Base-by-base conservation (phyloP, 2,888 invertebrate genomes). In the Drosophila quinaria region DNA sequence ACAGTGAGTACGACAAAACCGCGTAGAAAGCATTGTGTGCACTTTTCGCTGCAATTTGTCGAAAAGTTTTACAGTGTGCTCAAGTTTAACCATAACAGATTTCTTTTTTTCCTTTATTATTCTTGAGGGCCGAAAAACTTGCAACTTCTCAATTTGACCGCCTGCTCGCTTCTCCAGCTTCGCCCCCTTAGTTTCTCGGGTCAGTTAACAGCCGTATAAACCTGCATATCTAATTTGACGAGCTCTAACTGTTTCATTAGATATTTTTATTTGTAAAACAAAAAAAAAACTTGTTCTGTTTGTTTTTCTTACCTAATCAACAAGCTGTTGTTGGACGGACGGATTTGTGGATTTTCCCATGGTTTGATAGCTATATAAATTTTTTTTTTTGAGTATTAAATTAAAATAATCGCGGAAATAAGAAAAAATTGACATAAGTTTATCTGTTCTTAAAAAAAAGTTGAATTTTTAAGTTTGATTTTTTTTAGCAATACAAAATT, bases 51-150 rank as follows among this genome's bases (percentile, higher is more conserved):
- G 85, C 81, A 84, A 87, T 87, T 84, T 84, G 83, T 84, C 85
- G 88, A 87, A 84, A 84, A 84, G 70, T 78, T 81, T 78, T 81
- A 51, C 58, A 41, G 25, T 49, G 44, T 62, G 60, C 70, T 61
- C 65, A 83, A 84, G 86, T 84, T 84, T 87, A 84, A 87, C 76
- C 82, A 87, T 84, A 87, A 85, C 88, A 84, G 82, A 84, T 85
- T 85, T 85, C 77, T 58, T 74, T 66, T 54, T 35, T 6, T 50
- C 19, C 8, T 13, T 33, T 31, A 10, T 13, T 19, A 41, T 75
- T 70, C 59, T 60, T 37, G 62, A 52, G 47, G 52, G 63, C 35
- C 17, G 31, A 42, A 60, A 65, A 65, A 58, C 73, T 72, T 22
- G 64, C 59, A 75, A 64, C 55, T 76, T 60, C 70, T 52, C 35